Evolutionary conservation across 2,888 invertebrate species (phyloP).

Genomic region (Sarcophaga caerulescens): DNA sequence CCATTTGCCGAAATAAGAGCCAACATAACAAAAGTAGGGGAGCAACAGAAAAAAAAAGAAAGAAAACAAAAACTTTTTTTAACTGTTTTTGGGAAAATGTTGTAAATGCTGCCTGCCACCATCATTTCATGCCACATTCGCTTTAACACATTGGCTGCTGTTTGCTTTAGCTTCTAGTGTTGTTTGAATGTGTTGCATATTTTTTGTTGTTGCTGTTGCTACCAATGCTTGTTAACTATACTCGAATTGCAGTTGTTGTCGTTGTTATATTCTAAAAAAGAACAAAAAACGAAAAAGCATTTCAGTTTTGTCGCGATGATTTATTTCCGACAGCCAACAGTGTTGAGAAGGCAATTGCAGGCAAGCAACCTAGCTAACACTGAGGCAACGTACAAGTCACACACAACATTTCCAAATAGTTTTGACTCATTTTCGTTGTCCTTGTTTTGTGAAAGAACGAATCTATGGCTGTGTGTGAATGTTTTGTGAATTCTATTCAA

Average conservation of each 20-base stretch:
- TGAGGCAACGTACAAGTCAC: conserved; percentile 21
- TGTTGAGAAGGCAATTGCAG: conserved; percentile 65
- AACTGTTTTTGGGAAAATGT: conserved; percentile 34
- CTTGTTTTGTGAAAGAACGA: conserved; percentile 22
- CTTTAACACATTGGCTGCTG: neutral
- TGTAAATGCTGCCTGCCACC: conserved; percentile 43
- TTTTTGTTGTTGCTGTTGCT: conserved; percentile 19
- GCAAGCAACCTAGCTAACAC: conserved; percentile 35
- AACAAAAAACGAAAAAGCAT: conserved; percentile 17
- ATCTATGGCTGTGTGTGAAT: conserved; percentile 27
- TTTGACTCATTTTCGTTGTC: conserved; percentile 45
- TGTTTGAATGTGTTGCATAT: conserved; percentile 6
- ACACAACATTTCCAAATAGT: conserved; percentile 9
- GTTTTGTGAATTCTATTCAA: conserved; percentile 42
- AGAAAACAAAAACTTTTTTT: conserved; percentile 28
- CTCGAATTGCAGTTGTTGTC: conserved; percentile 15
- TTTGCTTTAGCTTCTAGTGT: conserved; percentile 34
- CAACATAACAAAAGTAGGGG: neutral
- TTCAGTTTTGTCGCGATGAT: conserved; percentile 69
- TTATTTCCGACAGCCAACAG: conserved; percentile 69
- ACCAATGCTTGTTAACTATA: conserved; percentile 56
- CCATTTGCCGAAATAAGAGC: conserved; percentile 59
- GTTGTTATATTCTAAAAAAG: neutral
- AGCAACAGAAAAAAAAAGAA: neutral
- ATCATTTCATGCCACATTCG: conserved; percentile 34